A percentile compares a stretch with the other conserved stretches of the same genome.
phyloP scores from a whole-genome alignment of 2,113 vertebrate genomes.

The Nothobranchius kuhntae region DNA sequence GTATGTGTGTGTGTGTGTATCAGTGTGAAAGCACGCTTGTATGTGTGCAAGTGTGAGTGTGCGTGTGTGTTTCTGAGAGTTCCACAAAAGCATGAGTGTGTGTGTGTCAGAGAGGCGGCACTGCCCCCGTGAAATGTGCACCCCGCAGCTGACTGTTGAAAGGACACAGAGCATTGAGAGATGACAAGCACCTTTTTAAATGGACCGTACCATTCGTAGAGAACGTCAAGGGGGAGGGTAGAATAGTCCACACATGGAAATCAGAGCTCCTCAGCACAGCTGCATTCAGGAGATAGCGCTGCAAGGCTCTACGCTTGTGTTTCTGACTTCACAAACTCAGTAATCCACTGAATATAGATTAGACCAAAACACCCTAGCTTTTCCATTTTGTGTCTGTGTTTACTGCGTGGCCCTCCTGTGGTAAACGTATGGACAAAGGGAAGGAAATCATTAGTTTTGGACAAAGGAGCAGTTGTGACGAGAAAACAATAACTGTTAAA shows the following conservation, averaged over 20 bases:
- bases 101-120: constrained; percentile 48
- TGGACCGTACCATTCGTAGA: constrained; percentile 85
- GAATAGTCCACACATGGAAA: constrained; percentile 38
- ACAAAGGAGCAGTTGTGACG: constrained; percentile 46
- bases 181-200: constrained; percentile 82
- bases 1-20: constrained; percentile 41
- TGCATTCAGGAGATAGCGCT: constrained; percentile 42
- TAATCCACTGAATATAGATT: constrained; percentile 15
- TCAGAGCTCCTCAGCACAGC: constrained; percentile 39
- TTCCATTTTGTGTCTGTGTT: not conserved
- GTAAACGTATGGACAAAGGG: constrained; percentile 29
- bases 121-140: constrained; percentile 71
- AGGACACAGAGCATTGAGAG: constrained; percentile 80
- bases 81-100: constrained; percentile 52
- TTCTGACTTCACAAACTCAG: constrained; percentile 22
- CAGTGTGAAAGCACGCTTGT: constrained; percentile 32
- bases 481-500: constrained; percentile 48
- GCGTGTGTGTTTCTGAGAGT: constrained; percentile 46
- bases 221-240: constrained; percentile 21
- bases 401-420: constrained; percentile 27
- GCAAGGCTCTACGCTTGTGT: constrained; percentile 9
- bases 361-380: constrained; percentile 21
- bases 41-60: constrained; percentile 45
- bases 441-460: constrained; percentile 57
- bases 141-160: constrained; percentile 76